Conservation (phyloP, 2,888 invertebrate species). For the Listrodromus nycthemerus region DNA sequence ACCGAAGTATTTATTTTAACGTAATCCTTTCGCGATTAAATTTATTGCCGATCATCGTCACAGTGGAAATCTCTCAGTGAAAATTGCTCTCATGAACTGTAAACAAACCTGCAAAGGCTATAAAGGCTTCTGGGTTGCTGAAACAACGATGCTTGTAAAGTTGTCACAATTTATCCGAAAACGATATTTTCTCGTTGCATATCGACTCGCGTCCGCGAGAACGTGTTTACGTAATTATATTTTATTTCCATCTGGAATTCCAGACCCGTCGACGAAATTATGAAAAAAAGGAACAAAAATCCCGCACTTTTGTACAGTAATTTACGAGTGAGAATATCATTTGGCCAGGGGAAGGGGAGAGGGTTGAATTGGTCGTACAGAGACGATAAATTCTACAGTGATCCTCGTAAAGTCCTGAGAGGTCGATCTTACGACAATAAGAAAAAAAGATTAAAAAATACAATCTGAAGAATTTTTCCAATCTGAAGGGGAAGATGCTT, state of each 20-base stretch:
- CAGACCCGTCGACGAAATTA: background rate
- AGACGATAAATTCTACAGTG: constrained; percentile 30
- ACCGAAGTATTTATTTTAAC: background rate
- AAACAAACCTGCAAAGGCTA: background rate
- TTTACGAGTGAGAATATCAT: background rate
- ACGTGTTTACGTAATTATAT: background rate
- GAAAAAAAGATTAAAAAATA: too few species aligned
- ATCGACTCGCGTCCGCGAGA: background rate
- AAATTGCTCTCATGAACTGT: background rate
- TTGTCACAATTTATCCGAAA: background rate
- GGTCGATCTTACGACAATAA: too few species aligned
- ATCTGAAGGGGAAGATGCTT: too few species aligned
- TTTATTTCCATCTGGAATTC: background rate
- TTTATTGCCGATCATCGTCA: background rate
- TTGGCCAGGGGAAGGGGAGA: background rate
- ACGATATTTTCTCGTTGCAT: background rate
- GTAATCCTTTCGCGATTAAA: background rate
- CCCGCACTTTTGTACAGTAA: background rate
- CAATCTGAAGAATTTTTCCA: too few species aligned
- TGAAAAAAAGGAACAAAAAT: background rate
- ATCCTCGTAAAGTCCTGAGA: background rate
- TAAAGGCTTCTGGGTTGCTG: background rate
- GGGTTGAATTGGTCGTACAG: background rate
- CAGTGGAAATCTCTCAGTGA: background rate
- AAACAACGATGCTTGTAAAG: background rate